Evolutionary conservation across 2,888 invertebrate genomes (phyloP), one percentile per base, ranked within the genome.

Genomic region (Amblyjoppa proteus): DNA sequence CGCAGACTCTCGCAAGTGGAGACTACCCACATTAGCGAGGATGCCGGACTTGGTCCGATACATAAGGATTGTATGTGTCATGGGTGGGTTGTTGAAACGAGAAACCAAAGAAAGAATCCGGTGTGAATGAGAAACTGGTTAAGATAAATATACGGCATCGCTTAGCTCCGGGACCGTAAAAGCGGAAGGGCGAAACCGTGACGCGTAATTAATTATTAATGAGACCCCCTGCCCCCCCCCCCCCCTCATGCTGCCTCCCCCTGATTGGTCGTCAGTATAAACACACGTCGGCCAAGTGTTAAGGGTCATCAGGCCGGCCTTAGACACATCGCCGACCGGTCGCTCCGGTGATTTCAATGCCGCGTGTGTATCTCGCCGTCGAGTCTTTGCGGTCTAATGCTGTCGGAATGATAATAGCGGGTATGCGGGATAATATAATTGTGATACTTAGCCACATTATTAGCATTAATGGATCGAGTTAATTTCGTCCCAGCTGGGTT

Each of bases 281-380:
- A 61, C 31, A 34, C 13, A 53, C 53, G 71, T 13, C 20, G 51
- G 28, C 56, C 56, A 56, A 20, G 38, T 16, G 56, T 34, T 34
- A 73, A 53, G 56, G 66, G 73, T 51, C 64, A 68, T 58, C 51
- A 51, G 25, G 56, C 53, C 25, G 38, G 45, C 31, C 11, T 45
- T 66, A 41, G 31, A 5, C n/a, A 25, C 31, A 70, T 73, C 75
- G 41, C 25, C 25, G 77, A 64, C 6, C 53, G 31, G 45, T 13
- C 51, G 34, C 41, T 28, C 53, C 49, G 53, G 71, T 66, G 77
- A 82, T 66, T 77, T 82, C 53, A 66, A 82, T 77, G 71, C 82
- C 49, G 41, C 77, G 41, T n/a, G 41, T n/a, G 20, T 41, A 16
- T 66, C 53, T 51, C 53, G 34, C 28, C 56, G 74, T n/a, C 20